Evolutionary conservation across 1,140 invertebrate genomes (phyloP), one percentile per base, ranked within the genome.

Genomic region (Apis laboriosa): DNA sequence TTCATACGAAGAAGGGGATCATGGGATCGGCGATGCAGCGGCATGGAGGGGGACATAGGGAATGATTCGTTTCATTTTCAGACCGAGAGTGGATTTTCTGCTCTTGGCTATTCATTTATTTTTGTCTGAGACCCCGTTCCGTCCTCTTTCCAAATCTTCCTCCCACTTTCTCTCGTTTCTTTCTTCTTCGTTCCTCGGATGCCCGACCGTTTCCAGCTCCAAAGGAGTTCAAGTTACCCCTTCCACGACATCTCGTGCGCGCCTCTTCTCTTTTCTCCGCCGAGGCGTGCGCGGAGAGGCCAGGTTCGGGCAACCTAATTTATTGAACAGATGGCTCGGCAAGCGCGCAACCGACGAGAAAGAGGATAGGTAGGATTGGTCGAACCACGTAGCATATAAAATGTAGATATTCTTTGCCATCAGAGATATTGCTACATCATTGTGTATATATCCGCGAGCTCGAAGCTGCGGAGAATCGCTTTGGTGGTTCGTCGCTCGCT

Each of bases 11-110:
- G 66, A 79, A 71, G 56, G 73, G 79, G 28, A 85, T 53, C 70
- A 15, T 70, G 80, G 77, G 24, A 72, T 82, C 77, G 84, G 58
- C 43, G 58, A 19, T 13, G 70, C 34, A 76, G 43, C 7, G 61
- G 12, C 51, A 34, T 24, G 43, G 66, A 76, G 21, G n/a, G 70
- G 49, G 56, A 58, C 28, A 80, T 13, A 66, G 72, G 72, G 61
- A 64, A 80, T 86, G 85, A 80, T 89, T 90, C 72, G 81, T 84
- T 88, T 90, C 89, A 90, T 89, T 92, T 90, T 89, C 88, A 84
- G 87, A 80, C 75, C 85, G 86, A 86, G 88, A 91, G 88, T 90
- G 88, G 89, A 92, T 92, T 92, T 91, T 91, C 90, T 89, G 85
- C 87, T 83, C 84, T 83, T 70, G 80, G 82, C 68, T 81, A 81